These are phyloP conservation scores for Lepus oiostolus DNA, from an alignment of 2,797 vertebrate genomes.

Conservation along the genomic window DNA sequence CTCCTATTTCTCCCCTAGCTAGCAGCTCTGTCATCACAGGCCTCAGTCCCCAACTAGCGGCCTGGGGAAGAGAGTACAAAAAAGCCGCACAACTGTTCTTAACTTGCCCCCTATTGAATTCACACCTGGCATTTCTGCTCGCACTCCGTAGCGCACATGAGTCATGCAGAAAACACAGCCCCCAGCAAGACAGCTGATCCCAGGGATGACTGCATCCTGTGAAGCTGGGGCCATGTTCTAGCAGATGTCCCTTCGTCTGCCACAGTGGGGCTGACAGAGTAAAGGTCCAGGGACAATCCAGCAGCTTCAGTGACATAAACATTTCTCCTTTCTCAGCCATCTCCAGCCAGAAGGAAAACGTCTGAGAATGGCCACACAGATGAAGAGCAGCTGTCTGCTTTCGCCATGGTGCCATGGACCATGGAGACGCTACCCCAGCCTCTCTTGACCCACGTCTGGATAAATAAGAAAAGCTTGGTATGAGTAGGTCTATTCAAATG, in stretches of 20 bases:
- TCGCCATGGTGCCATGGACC: neutral
- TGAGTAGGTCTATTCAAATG: constrained; percentile 57
- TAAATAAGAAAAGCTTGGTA: constrained; percentile 66
- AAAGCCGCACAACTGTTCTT: neutral
- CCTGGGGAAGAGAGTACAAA: neutral
- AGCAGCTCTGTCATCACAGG: neutral
- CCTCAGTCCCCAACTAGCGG: neutral
- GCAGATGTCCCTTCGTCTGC: neutral
- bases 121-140: neutral
- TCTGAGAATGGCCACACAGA: neutral
- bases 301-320: neutral
- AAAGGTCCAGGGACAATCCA: neutral
- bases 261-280: neutral
- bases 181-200: neutral
- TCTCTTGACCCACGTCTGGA: constrained; percentile 68
- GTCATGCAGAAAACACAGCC: neutral
- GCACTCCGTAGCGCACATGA: neutral
- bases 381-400: neutral
- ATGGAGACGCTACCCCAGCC: neutral
- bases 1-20: neutral
- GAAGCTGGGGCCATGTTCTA: neutral
- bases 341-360: neutral
- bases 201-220: no score
- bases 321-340: neutral
- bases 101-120: neutral